phyloP scores from a whole-genome alignment of 2,797 vertebrate species.

The Crocidura indochinensis region DNA sequence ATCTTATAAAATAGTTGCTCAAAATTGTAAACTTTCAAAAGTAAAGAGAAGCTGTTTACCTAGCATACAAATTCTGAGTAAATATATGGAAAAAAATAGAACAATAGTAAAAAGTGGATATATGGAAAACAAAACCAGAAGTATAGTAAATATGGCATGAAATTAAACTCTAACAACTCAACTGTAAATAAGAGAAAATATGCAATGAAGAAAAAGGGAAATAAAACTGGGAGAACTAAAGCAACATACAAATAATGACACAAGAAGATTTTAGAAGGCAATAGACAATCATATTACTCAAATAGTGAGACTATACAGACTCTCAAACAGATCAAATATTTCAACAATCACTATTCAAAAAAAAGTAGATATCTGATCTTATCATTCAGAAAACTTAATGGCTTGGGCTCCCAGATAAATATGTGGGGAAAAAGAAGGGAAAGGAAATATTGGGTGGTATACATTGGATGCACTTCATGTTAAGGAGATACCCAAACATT shows the following conservation, averaged over 20 bases:
- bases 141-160: conserved; percentile 34
- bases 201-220: not conserved
- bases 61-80: not conserved
- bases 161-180: not conserved
- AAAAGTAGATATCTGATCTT: not conserved
- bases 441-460: not conserved
- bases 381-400: not conserved
- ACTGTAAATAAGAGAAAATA: not conserved
- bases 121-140: not conserved
- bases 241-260: not conserved
- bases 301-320: not conserved
- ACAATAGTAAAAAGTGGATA: no score
- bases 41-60: not conserved
- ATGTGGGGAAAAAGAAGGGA: not conserved
- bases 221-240: not conserved
- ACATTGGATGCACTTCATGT: not conserved
- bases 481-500: not conserved
- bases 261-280: not conserved
- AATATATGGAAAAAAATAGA: not conserved
- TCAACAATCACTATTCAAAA: not conserved
- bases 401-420: no score
- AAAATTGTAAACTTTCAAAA: conserved; percentile 1
- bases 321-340: not conserved
- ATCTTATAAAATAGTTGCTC: not conserved
- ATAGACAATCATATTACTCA: not conserved